phyloP scores from a whole-genome alignment of 2,113 vertebrate species.

The Ailurus styani region DNA sequence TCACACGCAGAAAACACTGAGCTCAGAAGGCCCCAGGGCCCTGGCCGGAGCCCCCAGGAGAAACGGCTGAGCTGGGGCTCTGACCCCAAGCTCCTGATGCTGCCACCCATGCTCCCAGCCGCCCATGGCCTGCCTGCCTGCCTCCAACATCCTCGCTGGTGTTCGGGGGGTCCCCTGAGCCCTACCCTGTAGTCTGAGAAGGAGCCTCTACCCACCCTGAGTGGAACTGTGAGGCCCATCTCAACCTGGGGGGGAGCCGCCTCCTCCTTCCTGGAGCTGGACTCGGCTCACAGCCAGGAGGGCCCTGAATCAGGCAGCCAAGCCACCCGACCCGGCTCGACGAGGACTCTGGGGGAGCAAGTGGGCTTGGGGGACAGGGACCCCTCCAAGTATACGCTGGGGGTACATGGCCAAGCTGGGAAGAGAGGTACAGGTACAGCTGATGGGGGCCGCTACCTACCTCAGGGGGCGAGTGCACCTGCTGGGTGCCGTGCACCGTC shows the following conservation, averaged over 20 bases:
- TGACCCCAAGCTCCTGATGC: neutral
- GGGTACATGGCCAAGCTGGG: neutral
- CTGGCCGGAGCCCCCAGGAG: neutral
- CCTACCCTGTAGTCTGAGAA: neutral
- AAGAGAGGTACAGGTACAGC: rapidly evolving
- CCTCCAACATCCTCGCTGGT: neutral
- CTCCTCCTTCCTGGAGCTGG: neutral
- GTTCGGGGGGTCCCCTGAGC: neutral
- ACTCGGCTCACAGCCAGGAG: neutral
- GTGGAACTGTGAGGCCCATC: neutral
- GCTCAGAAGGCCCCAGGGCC: neutral
- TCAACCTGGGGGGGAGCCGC: neutral
- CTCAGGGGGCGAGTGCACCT: conserved; percentile 79
- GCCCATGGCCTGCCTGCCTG: neutral
- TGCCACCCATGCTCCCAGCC: neutral
- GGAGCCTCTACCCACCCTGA: neutral
- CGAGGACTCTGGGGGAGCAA: neutral
- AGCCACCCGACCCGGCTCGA: neutral
- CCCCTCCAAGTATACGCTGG: neutral
- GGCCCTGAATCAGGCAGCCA: rapidly evolving
- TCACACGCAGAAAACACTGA: neutral
- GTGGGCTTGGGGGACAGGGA: neutral
- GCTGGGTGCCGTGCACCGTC: conserved; percentile 70
- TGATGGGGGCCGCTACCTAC: conserved; percentile 52
- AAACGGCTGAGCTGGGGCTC: neutral